These are phyloP conservation scores for Mus musculus DNA, from an alignment of 2,113 vertebrate genomes.

Conservation along the genomic window DNA sequence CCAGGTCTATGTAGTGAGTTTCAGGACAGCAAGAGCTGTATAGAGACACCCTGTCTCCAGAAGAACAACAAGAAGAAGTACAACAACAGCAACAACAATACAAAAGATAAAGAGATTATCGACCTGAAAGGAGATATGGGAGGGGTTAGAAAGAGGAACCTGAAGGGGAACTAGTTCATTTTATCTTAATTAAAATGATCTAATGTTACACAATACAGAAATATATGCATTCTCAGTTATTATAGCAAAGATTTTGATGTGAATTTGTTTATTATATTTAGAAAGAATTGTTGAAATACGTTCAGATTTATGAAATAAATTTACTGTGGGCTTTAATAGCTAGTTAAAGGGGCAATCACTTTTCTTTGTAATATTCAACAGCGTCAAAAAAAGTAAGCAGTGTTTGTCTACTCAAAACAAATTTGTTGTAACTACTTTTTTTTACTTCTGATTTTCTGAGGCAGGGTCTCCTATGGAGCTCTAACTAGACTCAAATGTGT, in stretches of 20 bases:
- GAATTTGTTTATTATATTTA: background rate
- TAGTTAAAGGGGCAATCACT: background rate
- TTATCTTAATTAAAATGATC: background rate
- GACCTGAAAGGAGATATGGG: background rate
- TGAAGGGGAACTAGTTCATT: background rate
- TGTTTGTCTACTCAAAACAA: background rate
- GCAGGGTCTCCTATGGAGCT: background rate
- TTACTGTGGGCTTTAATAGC: background rate
- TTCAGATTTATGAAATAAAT: background rate
- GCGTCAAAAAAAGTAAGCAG: background rate
- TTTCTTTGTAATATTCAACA: background rate
- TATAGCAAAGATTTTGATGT: background rate
- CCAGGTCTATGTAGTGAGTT: background rate
- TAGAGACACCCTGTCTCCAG: background rate
- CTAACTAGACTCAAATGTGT: background rate
- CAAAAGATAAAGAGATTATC: background rate
- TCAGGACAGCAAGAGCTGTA: no score
- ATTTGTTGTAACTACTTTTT: background rate
- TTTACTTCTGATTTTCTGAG: background rate
- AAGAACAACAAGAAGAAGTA: background rate
- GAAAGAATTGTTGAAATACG: background rate
- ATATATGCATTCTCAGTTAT: background rate
- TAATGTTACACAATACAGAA: background rate
- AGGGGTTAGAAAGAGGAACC: no score
- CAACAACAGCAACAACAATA: no score